Base-by-base conservation (phyloP, 2,888 invertebrate species). In the Polylopha cassiicola region DNA sequence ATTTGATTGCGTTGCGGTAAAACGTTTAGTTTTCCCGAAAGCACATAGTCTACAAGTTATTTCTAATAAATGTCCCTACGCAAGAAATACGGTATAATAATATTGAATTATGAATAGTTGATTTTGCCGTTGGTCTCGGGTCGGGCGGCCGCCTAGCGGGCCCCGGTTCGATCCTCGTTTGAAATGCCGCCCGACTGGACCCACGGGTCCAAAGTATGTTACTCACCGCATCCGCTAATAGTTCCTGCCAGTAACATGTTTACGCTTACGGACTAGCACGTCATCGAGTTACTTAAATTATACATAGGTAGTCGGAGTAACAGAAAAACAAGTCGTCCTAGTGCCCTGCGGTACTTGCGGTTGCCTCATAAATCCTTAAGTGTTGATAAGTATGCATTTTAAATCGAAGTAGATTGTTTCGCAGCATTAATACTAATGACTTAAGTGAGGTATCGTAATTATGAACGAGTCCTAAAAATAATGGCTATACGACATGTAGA, bases 161-260 rank as follows among this genome's bases (percentile, higher is more conserved):
- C 47, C 47, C 44, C 46, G 38, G 46, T 39, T 53, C 48, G 53
- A 56, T 63, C 67, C 66, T 53, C 58, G 64, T 62, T 61, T 56
- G 66, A 61, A 73, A 73, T 68, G 69, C 61, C 51, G 61, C 62
- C 51, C 11, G 61, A 71, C 76, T 68, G 63, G 74, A 65, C 58
- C 42, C 50, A 46, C 65, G 30, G 55, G 56, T 66, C 48, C 46
- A 51, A 71, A 66, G 59, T 70, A 55, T 69, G 73, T 62, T 70
- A 67, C 54, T 36, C 45, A 48, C 51, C 53, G 55, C 54, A 69
- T 73, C 73, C 71, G 71, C 58, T 48, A 61, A 45, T 57, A 46
- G 56, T 64, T 61, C 59, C 63, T 48, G 34, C 37, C 56, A 53
- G 48, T 54, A 53, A 52, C 44, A 43, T 21, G 39, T 23, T 28